Base-by-base conservation (phyloP, 2,797 vertebrate genomes). In the Pantherophis alleghaniensis region DNA sequence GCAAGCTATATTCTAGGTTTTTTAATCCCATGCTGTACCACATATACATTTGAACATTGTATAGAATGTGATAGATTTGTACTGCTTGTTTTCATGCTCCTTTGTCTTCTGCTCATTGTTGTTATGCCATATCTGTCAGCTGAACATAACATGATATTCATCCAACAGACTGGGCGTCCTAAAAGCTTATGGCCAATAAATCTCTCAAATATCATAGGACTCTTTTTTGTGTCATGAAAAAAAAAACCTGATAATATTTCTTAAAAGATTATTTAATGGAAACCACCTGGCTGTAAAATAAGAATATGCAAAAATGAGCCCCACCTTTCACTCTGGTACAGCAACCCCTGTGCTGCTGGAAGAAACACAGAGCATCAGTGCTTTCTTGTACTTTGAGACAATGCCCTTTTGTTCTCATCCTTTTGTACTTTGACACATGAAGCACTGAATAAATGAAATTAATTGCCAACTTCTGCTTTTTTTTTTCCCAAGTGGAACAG, bases 361-460 rank as follows among this genome's bases (percentile, higher is more conserved):
- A 22, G 60, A 56, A 16, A 1, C 20, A 86, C 22, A 86, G 9
- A 20, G 79, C 7, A 60, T 32, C 60, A 86, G n/a, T 24, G 32
- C 59, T 69, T 32, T 60, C 47, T 42, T 93, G 87, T 91, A 69
- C 79, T 74, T 87, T 93, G 74, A 91, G 87, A 94, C 87, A 91
- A 89, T 89, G 66, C 22, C 32, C 32, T 86, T 95, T 55, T 10
- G 90, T 93, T 91, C 90, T 88, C n/a, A 63, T 88, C 79, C 86
- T 93, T 88, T 69, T 59, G 53, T 61, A 89, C 42, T 42, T 14
- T 93, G 92, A 93, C 87, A 91, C 91, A 66, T 47, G 37, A 89
- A 88, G 12, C 90, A 89, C 42, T 86, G 87, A 89, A 61, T 47
- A 88, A 83, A 87, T 56, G 87, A 86, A 86, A 66, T 61, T 91